Base-by-base conservation (phyloP, 2,113 vertebrate species). In the Tylochromis polylepis region DNA sequence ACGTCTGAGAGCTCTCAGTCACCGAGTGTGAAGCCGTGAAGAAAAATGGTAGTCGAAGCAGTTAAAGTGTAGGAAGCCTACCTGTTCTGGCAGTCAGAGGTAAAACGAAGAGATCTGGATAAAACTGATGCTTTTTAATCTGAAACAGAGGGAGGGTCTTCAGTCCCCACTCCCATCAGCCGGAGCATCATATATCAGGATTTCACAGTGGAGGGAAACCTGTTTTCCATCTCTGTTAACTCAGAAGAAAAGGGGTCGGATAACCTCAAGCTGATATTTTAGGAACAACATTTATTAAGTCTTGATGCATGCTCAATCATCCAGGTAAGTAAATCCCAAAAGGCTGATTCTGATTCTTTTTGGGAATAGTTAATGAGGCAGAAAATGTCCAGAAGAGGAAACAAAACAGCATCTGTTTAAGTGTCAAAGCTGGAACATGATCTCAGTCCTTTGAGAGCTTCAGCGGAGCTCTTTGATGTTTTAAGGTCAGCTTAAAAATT, bases 401-500 rank as follows among this genome's bases (percentile, higher is more conserved):
- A 22, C 16, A 38, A 67, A 67, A 14, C 2, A 22, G 62, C 34
- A 38, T 29, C 20, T 49, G 15, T 51, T 5, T 16, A 75, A 75
- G 18, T 8, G 10, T 31, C 20, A 75, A 51, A 11, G 18, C 72
- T 86, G 80, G 6, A 55, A 1, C 1, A 3, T 34, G 82, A 79
- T 12, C 31, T 79, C 27, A 31, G 81, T 49, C 70, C 41, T 79
- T 16, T 8, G 65, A 70, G 72, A 51, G 18, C n/a, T 4, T 34
- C 29, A 3, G 72, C 29, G 1, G 78, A 27, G 11, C 6, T 3
- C 58, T 93, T 88, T 92, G 87, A 94, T 90, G 92, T 89, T 85
- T 46, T 31, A 38, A 8, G 57, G 75, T 80, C 65, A 65, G 46
- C 36, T 2, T 70, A 24, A 49, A 90, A 92, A 94, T 94, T 94